A percentile compares a stretch with the other conserved stretches of the same genome.
These are phyloP conservation scores for Chrosomus eos DNA, from an alignment of 2,797 vertebrate genomes.

Conservation along the genomic window DNA sequence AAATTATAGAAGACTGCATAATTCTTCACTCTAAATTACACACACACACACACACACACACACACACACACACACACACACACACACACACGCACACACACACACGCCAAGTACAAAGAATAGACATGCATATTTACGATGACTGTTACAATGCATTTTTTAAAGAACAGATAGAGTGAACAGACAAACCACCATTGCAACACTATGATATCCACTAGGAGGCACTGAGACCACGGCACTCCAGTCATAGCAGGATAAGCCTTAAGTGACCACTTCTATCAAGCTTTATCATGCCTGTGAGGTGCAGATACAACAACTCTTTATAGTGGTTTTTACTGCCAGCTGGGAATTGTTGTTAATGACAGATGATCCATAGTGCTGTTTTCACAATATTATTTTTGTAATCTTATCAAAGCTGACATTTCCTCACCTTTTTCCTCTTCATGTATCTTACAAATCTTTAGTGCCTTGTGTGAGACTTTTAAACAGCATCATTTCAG, in stretches of 20 bases:
- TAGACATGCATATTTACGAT: not conserved
- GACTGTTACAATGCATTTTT: not conserved
- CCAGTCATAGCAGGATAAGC: not conserved
- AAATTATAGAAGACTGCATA: not conserved
- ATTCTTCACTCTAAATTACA: not conserved
- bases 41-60: not conserved
- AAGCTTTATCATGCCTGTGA: not conserved
- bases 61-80: not conserved
- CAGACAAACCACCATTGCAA: slow-evolving; percentile 23
- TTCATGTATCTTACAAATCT: not conserved
- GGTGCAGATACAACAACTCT: not conserved
- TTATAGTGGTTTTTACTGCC: not conserved
- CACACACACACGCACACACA: not conserved
- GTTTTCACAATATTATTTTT: slow-evolving; percentile 7
- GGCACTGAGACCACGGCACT: slow-evolving; percentile 62
- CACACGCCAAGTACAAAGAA: not conserved
- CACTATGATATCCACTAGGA: slow-evolving; percentile 59
- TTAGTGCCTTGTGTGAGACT: not conserved
- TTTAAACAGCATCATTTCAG: not conserved
- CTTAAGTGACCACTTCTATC: slow-evolving; percentile 8
- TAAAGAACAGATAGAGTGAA: not conserved
- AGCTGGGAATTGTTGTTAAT: slow-evolving; percentile 1
- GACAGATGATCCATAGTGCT: not conserved
- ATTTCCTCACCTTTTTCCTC: not conserved
- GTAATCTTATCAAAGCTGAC: slow-evolving; percentile 16